phyloP scores from a whole-genome alignment of 1,140 invertebrate genomes.

The Vanessa tameamea region DNA sequence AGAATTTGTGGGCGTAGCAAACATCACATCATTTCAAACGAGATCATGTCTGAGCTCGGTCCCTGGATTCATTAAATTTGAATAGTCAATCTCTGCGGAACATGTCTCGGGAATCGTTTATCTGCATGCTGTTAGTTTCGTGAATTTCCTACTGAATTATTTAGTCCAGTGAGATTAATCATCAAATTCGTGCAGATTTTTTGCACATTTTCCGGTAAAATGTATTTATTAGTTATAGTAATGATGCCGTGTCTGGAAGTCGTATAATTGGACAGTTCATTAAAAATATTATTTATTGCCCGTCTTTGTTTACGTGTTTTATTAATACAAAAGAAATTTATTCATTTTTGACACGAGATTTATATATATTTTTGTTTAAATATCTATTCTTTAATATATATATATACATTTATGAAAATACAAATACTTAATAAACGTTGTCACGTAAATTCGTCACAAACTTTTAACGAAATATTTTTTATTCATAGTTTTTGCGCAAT shows the following conservation, averaged over 20 bases:
- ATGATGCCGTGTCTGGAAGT: neutral
- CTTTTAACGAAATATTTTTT: too few relatives aligned
- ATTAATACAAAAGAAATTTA: neutral
- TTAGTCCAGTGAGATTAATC: neutral
- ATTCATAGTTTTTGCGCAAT: too few relatives aligned
- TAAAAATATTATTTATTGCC: neutral
- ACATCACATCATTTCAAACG: conserved; percentile 13
- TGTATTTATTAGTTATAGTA: neutral
- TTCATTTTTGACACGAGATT: neutral
- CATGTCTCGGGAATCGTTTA: conserved; percentile 6
- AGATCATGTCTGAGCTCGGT: conserved; percentile 11
- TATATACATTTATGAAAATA: too few relatives aligned
- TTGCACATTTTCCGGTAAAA: neutral
- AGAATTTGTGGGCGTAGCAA: conserved; percentile 4
- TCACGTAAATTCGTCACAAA: too few relatives aligned
- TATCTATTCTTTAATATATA: too few relatives aligned
- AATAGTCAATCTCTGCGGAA: conserved; percentile 19
- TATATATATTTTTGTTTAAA: too few relatives aligned
- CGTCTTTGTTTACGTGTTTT: neutral
- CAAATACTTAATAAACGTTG: too few relatives aligned
- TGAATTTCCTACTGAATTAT: neutral
- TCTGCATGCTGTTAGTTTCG: neutral
- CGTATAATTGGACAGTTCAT: neutral
- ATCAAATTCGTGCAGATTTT: neutral
- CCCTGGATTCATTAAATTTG: conserved; percentile 28